Evolutionary conservation across 2,888 invertebrate species (phyloP).

Genomic region (Drosophila robusta): DNA sequence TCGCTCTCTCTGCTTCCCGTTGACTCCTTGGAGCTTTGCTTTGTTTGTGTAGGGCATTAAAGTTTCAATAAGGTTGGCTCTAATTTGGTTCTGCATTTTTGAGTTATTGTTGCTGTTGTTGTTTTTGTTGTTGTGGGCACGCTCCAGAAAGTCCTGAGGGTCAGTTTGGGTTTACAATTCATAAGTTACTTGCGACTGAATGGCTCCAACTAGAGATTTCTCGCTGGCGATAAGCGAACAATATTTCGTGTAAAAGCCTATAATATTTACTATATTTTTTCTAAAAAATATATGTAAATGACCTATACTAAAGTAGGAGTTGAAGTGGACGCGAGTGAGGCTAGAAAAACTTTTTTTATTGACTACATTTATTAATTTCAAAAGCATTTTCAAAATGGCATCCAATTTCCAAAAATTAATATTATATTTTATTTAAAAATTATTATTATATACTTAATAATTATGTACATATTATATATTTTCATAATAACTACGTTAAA

Average conservation of each 20-base stretch:
- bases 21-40: conserved; percentile 27
- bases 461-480: no score
- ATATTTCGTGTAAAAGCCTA: not conserved
- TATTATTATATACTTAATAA: no score
- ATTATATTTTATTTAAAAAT: no score
- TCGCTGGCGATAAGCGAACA: not conserved
- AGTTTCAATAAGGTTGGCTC: conserved; percentile 76
- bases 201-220: conserved; percentile 54
- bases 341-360: no score
- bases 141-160: conserved; percentile 73
- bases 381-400: no score
- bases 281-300: no score
- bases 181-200: conserved; percentile 84
- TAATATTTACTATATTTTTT: not conserved
- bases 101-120: conserved; percentile 37
- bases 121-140: conserved; percentile 13
- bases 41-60: conserved; percentile 63
- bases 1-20: not conserved
- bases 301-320: no score
- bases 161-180: conserved; percentile 83
- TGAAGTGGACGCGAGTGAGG: not conserved
- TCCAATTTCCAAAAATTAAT: no score
- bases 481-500: not conserved
- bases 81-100: conserved; percentile 66
- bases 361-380: no score